phyloP scores from a whole-genome alignment of 2,888 invertebrate species.

The Sinhomidia bicolor region DNA sequence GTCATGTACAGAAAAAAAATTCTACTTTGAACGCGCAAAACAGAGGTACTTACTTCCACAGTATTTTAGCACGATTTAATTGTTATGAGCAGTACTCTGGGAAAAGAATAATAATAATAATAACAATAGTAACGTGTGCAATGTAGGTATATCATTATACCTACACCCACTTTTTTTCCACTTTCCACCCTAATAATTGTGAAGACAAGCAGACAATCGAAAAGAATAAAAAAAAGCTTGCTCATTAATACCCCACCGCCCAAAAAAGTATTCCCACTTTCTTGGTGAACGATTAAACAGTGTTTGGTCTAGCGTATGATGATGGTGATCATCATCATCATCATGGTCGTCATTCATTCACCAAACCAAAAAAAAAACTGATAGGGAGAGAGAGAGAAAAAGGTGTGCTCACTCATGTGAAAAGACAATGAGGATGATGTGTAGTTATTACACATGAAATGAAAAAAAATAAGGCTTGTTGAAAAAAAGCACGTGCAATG shows the following conservation, averaged over 20 bases:
- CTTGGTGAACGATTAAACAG: slow-evolving; percentile 60
- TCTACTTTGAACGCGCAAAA: too few species aligned
- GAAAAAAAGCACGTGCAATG: not conserved
- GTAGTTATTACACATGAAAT: slow-evolving; percentile 50
- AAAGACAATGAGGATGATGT: slow-evolving; percentile 30
- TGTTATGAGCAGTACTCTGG: too few species aligned
- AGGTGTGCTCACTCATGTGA: slow-evolving; percentile 57
- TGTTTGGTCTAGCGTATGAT: slow-evolving; percentile 44
- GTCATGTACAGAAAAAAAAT: too few species aligned
- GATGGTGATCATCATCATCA: slow-evolving; percentile 42
- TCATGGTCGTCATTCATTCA: not conserved
- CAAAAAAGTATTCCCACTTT: slow-evolving; percentile 22
- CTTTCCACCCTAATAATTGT: not conserved
- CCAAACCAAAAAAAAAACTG: slow-evolving; percentile 38
- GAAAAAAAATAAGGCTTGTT: not conserved
- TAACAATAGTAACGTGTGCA: too few species aligned
- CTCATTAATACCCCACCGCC: slow-evolving; percentile 51
- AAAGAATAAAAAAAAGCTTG: not conserved
- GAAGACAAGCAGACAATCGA: slow-evolving; percentile 8
- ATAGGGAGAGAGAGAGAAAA: too few species aligned
- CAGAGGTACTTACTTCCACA: too few species aligned
- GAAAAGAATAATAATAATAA: too few species aligned
- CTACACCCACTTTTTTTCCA: not conserved
- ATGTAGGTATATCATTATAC: not conserved
- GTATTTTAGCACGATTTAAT: too few species aligned